Conservation (phyloP, 1,140 invertebrate species). For the Zaprionus camerounensis region DNA sequence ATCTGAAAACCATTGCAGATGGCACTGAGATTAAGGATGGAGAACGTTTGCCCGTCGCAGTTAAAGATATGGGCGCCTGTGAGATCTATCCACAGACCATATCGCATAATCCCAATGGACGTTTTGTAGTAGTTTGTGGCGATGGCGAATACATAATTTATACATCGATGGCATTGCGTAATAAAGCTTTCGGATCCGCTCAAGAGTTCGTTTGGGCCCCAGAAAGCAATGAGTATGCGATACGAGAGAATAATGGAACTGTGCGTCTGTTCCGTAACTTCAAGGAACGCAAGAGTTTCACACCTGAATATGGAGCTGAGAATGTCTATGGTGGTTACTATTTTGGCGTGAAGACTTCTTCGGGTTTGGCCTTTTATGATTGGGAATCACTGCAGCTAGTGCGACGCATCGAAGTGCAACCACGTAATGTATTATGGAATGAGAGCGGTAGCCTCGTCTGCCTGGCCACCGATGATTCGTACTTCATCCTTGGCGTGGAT, state of each 20-base stretch:
- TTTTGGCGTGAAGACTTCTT: slow-evolving; percentile 96
- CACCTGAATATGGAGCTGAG: slow-evolving; percentile 98
- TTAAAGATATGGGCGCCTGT: slow-evolving; percentile 99
- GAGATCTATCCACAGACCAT: slow-evolving; percentile 99
- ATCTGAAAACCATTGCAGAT: slow-evolving; percentile 84
- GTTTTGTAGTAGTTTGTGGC: slow-evolving; percentile 99
- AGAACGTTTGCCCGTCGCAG: slow-evolving; percentile 94
- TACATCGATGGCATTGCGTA: slow-evolving; percentile 99
- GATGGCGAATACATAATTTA: slow-evolving; percentile 99
- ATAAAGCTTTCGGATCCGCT: slow-evolving; percentile 99
- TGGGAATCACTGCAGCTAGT: slow-evolving; percentile 98
- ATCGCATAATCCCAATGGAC: slow-evolving; percentile 98
- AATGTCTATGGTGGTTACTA: slow-evolving; percentile 98
- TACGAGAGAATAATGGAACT: slow-evolving; percentile 94
- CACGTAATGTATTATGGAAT: slow-evolving; percentile 96
- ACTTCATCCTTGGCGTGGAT: slow-evolving; percentile 97
- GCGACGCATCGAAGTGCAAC: slow-evolving; percentile 87
- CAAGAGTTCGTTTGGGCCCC: slow-evolving; percentile 99
- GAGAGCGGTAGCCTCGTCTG: slow-evolving; percentile 97
- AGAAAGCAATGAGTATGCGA: slow-evolving; percentile 97
- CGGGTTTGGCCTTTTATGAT: slow-evolving; percentile 97
- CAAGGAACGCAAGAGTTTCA: slow-evolving; percentile 97
- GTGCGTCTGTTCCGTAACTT: slow-evolving; percentile 99
- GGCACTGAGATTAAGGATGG: slow-evolving; percentile 93
- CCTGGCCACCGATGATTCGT: slow-evolving; percentile 97